Evolutionary conservation across 2,113 vertebrate genomes (phyloP), one percentile per base, ranked within the genome.

Genomic region (Vireo altiloquus): DNA sequence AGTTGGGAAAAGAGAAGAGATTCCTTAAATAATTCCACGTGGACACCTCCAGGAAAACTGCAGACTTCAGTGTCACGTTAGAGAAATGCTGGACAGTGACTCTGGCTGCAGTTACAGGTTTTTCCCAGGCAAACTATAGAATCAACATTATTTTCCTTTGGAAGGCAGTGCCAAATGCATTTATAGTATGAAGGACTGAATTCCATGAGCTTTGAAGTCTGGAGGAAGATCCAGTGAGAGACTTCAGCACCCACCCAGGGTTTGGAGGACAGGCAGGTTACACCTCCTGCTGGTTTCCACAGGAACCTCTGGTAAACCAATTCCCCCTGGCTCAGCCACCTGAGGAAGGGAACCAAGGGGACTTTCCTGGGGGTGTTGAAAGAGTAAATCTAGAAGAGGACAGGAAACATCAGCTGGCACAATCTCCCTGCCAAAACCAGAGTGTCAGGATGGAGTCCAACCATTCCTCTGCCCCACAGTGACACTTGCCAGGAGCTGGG

Each of bases 1-100:
- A 86, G 92, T 76, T 12, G 47, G 68, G 35, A 9, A 31, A 50
- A 57, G 13, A 10, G 17, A 39, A 44, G 60, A 2, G 22, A 25
- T 52, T 37, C 18, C 6, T 30, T 15, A 31, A 64, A n/a, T 25
- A 35, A 92, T 49, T 47, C 50, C n/a, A 1, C 1, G 37, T 9
- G 53, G 69, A 15, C 22, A 22, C 8, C 57, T 50, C 35, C 24
- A 24, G 82, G 25, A 35, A n/a, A 71, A 2, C 37, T 21, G 37
- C 59, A 27, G 28, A 0, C 35, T 9, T n/a, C 0, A 44, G 25
- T 11, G n/a, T 6, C 8, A 17, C 0, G 6, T 23, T 9, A 10
- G 57, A 13, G 66, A 24, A 31, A 17, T 4, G 68, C 42, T 16
- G 53, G 37, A 2, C 31, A 31, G 23, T 1, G 7, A 5, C 31